A percentile compares a stretch with the other conserved stretches of the same genome.
Evolutionary conservation across 2,797 vertebrate species (phyloP).

Genomic region (Lepilemur ruficaudatus): DNA sequence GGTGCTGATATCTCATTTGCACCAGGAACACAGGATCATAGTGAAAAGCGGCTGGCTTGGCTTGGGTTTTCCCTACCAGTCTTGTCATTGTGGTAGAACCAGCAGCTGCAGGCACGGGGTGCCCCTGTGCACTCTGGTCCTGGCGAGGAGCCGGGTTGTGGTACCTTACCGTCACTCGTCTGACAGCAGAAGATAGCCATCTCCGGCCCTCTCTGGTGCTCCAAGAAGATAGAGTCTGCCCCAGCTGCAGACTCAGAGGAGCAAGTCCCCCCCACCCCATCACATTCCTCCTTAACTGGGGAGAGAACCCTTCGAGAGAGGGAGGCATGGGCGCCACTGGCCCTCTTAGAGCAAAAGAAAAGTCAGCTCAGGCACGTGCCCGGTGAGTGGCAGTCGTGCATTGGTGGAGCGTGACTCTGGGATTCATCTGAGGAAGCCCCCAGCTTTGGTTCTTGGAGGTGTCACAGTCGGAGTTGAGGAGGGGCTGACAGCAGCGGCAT

Average conservation of each 20-base stretch:
- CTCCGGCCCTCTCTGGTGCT: background rate
- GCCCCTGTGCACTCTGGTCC: background rate
- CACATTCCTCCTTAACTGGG: background rate
- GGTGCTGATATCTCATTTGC: background rate
- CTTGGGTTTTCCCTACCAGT: background rate
- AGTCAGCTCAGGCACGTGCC: background rate
- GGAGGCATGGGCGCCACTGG: background rate
- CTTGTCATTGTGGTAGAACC: background rate
- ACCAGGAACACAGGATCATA: background rate
- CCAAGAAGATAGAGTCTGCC: background rate
- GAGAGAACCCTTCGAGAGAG: background rate
- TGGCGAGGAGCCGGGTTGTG: background rate
- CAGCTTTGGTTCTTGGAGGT: background rate
- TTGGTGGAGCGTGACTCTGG: background rate
- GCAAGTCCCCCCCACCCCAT: background rate
- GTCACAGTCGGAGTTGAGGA: background rate
- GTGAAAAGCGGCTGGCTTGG: background rate
- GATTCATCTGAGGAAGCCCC: background rate
- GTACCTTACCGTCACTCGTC: background rate
- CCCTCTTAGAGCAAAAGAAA: background rate
- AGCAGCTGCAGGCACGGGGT: background rate
- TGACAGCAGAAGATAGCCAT: background rate
- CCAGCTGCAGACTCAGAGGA: background rate
- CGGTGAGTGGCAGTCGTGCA: background rate
- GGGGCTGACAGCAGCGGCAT: background rate